These are phyloP conservation scores for Myiozetetes cayanensis DNA, from an alignment of 2,113 vertebrate species.

Conservation along the genomic window DNA sequence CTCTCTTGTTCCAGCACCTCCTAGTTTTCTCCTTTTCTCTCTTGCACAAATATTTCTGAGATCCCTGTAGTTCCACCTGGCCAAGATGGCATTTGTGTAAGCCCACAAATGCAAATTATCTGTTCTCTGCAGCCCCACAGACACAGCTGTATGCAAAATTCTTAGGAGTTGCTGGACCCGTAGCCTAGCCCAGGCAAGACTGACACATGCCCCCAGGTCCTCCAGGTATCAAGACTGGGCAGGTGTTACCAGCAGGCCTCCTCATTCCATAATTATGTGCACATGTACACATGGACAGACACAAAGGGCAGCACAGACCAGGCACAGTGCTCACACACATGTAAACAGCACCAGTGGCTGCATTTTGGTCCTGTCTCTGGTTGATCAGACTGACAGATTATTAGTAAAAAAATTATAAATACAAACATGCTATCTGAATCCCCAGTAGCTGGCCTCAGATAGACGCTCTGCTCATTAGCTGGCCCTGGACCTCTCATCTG, in stretches of 20 bases:
- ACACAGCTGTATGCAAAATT: neutral
- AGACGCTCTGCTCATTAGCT: neutral
- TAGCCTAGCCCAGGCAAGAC: neutral
- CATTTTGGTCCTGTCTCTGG: neutral
- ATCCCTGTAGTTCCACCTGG: neutral
- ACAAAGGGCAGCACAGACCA: neutral
- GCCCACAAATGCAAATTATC: neutral
- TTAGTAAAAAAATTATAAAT: neutral
- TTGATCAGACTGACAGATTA: neutral
- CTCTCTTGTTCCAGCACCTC: neutral
- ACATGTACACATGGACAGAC: rapidly evolving
- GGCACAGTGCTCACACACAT: neutral
- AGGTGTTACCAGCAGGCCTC: neutral
- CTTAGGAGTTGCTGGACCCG: neutral
- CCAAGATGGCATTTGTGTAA: neutral
- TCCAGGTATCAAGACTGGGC: neutral
- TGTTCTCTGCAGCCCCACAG: neutral
- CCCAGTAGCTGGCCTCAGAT: neutral
- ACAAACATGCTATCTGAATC: neutral
- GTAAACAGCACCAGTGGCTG: rapidly evolving
- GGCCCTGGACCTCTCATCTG: neutral
- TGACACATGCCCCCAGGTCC: neutral
- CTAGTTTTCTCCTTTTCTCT: neutral
- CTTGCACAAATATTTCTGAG: neutral
- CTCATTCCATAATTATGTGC: neutral